Conservation (phyloP, 2,888 invertebrate species). For the Papilio demoleus region DNA sequence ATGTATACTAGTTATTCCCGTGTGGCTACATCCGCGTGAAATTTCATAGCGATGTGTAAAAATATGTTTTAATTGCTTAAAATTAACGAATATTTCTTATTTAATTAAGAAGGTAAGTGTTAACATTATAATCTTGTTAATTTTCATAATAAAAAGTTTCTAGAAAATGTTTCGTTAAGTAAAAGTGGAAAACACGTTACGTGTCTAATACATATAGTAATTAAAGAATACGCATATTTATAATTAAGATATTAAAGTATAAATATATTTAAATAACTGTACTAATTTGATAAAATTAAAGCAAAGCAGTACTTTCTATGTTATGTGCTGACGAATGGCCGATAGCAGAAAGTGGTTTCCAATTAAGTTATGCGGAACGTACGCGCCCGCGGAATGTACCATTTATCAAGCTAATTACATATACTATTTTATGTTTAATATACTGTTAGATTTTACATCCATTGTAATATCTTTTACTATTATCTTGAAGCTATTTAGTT, state of each 20-base stretch:
- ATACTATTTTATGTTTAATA: slow-evolving; percentile 21
- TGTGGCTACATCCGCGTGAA: no score
- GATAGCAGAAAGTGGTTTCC: slow-evolving; percentile 61
- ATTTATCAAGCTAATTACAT: slow-evolving; percentile 58
- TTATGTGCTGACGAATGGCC: slow-evolving; percentile 45
- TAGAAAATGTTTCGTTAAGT: no score
- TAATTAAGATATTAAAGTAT: neutral
- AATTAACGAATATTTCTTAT: no score
- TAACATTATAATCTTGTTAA: no score
- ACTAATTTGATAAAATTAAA: slow-evolving; percentile 22
- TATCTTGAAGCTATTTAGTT: neutral
- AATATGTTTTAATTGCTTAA: no score
- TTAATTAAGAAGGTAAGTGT: neutral
- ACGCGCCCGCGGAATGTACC: slow-evolving; percentile 56
- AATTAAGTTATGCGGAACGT: slow-evolving; percentile 81
- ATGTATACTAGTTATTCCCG: no score
- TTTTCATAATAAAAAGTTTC: no score
- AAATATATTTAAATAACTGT: neutral
- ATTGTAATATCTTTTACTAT: neutral
- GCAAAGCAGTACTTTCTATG: slow-evolving; percentile 36
- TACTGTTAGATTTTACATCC: neutral
- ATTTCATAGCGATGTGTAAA: no score
- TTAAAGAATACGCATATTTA: neutral
- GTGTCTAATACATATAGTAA: no score
- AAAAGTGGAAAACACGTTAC: neutral